Conservation (phyloP, 2,797 vertebrate genomes). For the Mormyrus hasselquistii region DNA sequence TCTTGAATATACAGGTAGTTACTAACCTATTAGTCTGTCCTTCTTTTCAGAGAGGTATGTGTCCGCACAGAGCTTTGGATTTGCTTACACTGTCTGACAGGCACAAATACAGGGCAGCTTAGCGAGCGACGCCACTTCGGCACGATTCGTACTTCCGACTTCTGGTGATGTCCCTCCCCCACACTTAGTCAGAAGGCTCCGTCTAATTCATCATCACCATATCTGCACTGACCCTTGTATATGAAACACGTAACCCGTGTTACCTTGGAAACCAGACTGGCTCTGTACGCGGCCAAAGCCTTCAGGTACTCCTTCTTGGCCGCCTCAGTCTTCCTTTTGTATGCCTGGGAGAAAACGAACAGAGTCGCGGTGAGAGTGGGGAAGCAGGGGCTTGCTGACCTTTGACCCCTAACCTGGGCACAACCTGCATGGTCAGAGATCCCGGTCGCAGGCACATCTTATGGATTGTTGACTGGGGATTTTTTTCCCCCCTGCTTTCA, state of each 20-base stretch:
- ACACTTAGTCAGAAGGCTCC: conserved; percentile 50
- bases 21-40: neutral
- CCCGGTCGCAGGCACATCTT: neutral
- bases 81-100: neutral
- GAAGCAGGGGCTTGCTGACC: conserved; percentile 28
- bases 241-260: conserved; percentile 63
- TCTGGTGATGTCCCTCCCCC: conserved; percentile 41
- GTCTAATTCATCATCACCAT: conserved; percentile 62
- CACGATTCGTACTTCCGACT: conserved; percentile 42
- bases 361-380: conserved; percentile 46
- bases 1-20: neutral
- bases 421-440: neutral
- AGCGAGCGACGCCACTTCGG: neutral
- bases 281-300: conserved; percentile 94
- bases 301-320: conserved; percentile 99
- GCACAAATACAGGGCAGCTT: neutral
- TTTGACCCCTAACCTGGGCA: neutral
- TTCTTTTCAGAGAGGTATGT: neutral
- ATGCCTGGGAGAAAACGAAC: conserved; percentile 73
- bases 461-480: neutral
- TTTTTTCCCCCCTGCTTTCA: neutral
- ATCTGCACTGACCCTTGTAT: conserved; percentile 65
- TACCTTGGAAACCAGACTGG: conserved; percentile 99
- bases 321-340: conserved; percentile 98
- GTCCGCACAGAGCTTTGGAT: neutral